phyloP scores from a whole-genome alignment of 2,113 vertebrate species.

The Misgurnus mizolepis region DNA sequence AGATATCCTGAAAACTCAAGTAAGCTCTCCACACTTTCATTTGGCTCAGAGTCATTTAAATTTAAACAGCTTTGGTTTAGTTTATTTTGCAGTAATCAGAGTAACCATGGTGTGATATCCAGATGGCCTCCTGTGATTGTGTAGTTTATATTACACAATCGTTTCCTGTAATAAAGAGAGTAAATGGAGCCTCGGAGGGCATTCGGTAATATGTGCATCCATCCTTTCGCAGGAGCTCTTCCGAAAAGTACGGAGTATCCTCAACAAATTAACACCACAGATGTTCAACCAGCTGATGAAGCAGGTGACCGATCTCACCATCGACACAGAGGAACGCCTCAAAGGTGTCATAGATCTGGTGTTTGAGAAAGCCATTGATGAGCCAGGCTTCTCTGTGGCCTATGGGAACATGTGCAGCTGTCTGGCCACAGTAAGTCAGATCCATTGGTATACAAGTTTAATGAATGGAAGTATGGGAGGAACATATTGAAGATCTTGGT shows the following conservation, averaged over 20 bases:
- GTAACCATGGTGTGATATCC: not conserved
- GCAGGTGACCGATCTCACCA: slow-evolving; percentile 94
- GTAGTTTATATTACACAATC: slow-evolving; percentile 3
- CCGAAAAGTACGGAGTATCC: slow-evolving; percentile 94
- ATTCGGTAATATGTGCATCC: not conserved
- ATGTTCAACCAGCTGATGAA: slow-evolving; percentile 99
- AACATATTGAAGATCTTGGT: not conserved
- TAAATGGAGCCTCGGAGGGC: not conserved
- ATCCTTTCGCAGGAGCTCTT: slow-evolving; percentile 85
- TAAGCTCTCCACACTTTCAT: slow-evolving; percentile 42
- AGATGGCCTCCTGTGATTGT: not conserved
- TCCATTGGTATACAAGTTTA: not conserved
- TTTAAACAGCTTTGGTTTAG: not conserved
- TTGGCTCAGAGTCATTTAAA: not conserved
- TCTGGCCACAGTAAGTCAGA: slow-evolving; percentile 82
- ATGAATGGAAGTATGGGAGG: not conserved
- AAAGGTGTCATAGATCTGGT: slow-evolving; percentile 98
- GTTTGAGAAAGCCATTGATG: slow-evolving; percentile 97
- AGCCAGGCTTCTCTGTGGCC: slow-evolving; percentile 95
- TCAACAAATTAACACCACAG: slow-evolving; percentile 97
- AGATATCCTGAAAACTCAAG: slow-evolving; percentile 84
- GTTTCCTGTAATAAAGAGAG: not conserved
- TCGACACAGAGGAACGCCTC: slow-evolving; percentile 94
- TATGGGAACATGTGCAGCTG: slow-evolving; percentile 98
- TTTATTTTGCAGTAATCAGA: not conserved